phyloP scores from a whole-genome alignment of 2,113 vertebrate species.

The Coregonus clupeaformis region DNA sequence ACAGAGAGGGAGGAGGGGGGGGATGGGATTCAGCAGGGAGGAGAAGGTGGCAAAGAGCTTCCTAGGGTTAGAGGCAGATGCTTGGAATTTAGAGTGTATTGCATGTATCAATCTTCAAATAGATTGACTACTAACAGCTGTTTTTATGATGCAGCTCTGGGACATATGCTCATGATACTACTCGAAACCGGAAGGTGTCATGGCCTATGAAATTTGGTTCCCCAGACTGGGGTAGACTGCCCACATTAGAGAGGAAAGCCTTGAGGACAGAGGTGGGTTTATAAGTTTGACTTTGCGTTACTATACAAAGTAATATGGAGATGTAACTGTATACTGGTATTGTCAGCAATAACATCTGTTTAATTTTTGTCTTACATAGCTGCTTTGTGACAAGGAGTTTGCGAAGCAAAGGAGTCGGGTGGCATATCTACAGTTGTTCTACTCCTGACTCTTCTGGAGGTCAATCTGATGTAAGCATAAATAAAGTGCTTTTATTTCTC shows the following conservation, averaged over 20 bases:
- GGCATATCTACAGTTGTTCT: constrained; percentile 75
- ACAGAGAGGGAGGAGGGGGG: too few species aligned
- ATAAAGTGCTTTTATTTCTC: neutral
- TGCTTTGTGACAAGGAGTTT: constrained; percentile 75
- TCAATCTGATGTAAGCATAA: neutral
- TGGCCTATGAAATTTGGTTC: constrained; percentile 88
- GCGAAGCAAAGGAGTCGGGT: constrained; percentile 68
- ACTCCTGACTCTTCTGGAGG: constrained; percentile 24
- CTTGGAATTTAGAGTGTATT: too few species aligned
- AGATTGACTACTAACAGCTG: constrained; percentile 11
- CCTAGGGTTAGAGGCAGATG: too few species aligned
- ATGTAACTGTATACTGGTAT: neutral
- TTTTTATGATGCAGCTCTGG: constrained; percentile 73
- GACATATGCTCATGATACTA: constrained; percentile 59
- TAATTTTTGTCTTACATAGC: constrained; percentile 52
- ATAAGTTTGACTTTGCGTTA: neutral
- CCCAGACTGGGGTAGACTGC: constrained; percentile 81
- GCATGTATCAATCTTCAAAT: neutral
- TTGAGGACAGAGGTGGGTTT: constrained; percentile 73
- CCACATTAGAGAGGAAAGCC: constrained; percentile 65
- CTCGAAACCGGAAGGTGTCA: constrained; percentile 63
- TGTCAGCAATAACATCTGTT: neutral
- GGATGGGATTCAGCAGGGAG: too few species aligned
- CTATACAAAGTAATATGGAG: neutral
- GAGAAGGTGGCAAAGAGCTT: too few species aligned